Evolutionary conservation across 2,113 vertebrate species (phyloP).

Genomic region (Phasianus colchicus): DNA sequence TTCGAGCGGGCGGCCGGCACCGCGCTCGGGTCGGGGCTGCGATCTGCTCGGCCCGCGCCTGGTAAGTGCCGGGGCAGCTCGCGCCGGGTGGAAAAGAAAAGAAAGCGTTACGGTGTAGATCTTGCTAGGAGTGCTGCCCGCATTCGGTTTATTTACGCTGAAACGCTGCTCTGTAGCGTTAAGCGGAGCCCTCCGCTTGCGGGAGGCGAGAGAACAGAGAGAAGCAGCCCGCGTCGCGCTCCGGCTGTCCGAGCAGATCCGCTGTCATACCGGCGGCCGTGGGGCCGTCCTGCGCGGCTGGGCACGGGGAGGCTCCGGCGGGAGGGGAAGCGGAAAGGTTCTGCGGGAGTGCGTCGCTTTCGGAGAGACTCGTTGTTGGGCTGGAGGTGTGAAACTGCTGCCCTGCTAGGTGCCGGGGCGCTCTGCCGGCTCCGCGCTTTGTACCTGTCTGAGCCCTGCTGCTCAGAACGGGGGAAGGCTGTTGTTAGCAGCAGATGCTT

Average conservation of each 20-base stretch:
- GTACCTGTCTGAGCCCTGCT: background rate
- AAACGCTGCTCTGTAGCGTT: background rate
- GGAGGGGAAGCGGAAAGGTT: background rate
- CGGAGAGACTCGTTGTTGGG: background rate
- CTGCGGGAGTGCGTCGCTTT: background rate
- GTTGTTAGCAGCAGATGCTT: background rate
- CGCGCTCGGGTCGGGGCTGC: background rate
- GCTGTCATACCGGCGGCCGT: rapidly evolving
- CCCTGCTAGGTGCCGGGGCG: no score
- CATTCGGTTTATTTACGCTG: background rate
- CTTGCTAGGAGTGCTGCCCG: background rate
- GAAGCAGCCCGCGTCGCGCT: rapidly evolving
- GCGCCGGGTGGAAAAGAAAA: background rate
- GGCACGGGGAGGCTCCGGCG: no score
- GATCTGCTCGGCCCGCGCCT: background rate
- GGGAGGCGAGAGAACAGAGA: background rate
- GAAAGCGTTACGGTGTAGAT: background rate
- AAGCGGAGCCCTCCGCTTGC: background rate
- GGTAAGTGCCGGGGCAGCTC: background rate
- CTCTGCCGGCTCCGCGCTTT: background rate
- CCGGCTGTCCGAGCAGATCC: background rate
- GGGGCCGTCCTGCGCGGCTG: background rate
- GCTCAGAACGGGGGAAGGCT: background rate
- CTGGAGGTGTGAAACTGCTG: background rate
- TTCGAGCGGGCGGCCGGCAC: background rate